phyloP scores from a whole-genome alignment of 2,888 invertebrate species.

The Drosophila antonietae region DNA sequence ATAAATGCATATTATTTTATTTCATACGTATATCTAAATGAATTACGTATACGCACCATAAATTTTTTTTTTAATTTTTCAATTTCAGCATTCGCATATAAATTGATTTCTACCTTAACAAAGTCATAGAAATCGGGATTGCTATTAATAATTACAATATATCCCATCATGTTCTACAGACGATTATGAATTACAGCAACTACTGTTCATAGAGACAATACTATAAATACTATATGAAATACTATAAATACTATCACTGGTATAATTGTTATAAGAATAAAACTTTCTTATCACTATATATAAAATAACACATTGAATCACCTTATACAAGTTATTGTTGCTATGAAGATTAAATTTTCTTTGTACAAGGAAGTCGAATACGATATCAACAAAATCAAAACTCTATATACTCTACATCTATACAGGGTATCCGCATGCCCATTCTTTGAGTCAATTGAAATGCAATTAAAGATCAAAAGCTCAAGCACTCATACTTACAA shows the following conservation, averaged over 20 bases:
- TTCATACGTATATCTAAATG: neutral
- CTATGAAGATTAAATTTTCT: neutral
- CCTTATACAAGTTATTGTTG: neutral
- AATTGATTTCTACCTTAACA: too few relatives aligned
- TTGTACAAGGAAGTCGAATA: too few relatives aligned
- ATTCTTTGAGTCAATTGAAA: conserved; percentile 37
- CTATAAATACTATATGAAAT: neutral
- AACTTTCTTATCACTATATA: neutral
- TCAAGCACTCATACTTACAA: conserved; percentile 76
- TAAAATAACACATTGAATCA: neutral
- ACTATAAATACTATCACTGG: neutral
- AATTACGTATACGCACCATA: neutral
- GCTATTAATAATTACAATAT: too few relatives aligned
- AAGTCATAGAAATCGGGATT: too few relatives aligned
- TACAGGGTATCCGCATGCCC: conserved; percentile 14
- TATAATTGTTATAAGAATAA: neutral
- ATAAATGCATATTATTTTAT: too few relatives aligned
- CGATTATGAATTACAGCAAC: too few relatives aligned
- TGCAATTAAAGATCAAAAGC: conserved; percentile 31
- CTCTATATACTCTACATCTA: too few relatives aligned
- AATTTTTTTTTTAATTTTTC: too few relatives aligned
- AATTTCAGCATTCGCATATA: too few relatives aligned
- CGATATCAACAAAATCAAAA: too few relatives aligned
- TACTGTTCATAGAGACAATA: neutral
- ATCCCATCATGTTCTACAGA: too few relatives aligned